Conservation (phyloP, 2,888 invertebrate species). For the Ectemnius cavifrons region DNA sequence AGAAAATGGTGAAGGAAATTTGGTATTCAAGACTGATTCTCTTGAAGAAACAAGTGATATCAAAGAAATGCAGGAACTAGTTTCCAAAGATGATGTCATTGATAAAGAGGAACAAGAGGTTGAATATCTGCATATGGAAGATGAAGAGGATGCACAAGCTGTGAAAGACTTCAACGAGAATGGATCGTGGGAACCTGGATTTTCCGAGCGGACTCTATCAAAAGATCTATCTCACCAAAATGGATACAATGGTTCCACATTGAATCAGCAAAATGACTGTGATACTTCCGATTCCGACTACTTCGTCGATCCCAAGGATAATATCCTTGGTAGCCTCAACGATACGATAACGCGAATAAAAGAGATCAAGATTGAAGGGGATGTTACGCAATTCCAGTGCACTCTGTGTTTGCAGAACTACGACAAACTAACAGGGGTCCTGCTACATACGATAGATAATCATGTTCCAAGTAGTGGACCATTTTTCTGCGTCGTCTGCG, state of each 20-base stretch:
- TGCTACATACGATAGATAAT: slow-evolving; percentile 72
- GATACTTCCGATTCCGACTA: slow-evolving; percentile 65
- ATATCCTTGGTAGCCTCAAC: slow-evolving; percentile 72
- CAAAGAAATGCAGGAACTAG: slow-evolving; percentile 9
- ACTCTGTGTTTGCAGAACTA: slow-evolving; percentile 73
- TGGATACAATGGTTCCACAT: background rate
- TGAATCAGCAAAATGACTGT: slow-evolving; percentile 21
- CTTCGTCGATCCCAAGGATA: slow-evolving; percentile 60
- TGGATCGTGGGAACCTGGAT: slow-evolving; percentile 15
- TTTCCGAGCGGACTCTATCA: background rate
- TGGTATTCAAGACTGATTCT: slow-evolving; percentile 13
- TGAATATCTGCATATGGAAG: slow-evolving; percentile 23
- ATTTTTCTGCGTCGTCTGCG: slow-evolving; percentile 81
- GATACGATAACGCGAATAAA: slow-evolving; percentile 73
- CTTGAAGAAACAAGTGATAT: slow-evolving; percentile 16
- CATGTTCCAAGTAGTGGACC: slow-evolving; percentile 75
- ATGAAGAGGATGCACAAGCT: background rate
- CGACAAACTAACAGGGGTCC: slow-evolving; percentile 62
- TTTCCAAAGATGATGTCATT: slow-evolving; percentile 6
- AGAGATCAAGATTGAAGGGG: slow-evolving; percentile 68
- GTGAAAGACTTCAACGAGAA: background rate
- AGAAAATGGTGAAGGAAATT: slow-evolving; percentile 5
- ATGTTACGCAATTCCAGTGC: slow-evolving; percentile 70
- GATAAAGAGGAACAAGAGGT: slow-evolving; percentile 26
- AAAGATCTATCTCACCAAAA: background rate